A percentile compares a stretch with the other conserved stretches of the same genome.
Evolutionary conservation across 1,140 invertebrate species (phyloP).

Genomic region (Paraescarpia echinospica): DNA sequence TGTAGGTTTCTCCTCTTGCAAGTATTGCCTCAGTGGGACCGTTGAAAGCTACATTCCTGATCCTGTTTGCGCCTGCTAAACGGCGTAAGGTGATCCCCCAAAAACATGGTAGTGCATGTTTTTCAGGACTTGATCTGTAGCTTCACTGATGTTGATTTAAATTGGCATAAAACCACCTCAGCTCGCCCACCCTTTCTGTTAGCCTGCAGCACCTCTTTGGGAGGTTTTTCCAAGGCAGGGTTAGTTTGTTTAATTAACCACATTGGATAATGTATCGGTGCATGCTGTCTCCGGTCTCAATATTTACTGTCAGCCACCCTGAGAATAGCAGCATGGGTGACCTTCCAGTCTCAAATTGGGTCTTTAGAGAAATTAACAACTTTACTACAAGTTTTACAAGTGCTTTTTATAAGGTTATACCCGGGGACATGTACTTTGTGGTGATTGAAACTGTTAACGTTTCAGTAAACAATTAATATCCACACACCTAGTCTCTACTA

Average conservation of each 20-base stretch:
- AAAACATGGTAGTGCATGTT: neutral
- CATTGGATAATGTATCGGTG: neutral
- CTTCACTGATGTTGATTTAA: neutral
- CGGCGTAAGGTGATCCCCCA: neutral
- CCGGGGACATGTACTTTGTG: neutral
- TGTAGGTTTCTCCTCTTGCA: neutral
- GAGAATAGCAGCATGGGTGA: neutral
- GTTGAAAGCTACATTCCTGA: neutral
- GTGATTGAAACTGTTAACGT: neutral
- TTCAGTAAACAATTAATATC: neutral
- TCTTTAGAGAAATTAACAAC: no score
- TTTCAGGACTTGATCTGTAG: neutral
- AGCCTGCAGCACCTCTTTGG: no score
- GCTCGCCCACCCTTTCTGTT: neutral
- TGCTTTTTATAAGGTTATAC: neutral
- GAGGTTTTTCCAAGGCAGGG: neutral
- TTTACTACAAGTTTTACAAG: neutral
- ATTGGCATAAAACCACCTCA: neutral
- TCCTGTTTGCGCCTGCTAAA: neutral
- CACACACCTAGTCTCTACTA: no score
- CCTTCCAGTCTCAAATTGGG: neutral
- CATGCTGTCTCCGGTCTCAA: neutral
- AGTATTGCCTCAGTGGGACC: neutral
- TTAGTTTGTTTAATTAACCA: neutral
- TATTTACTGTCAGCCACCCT: neutral